Evolutionary conservation across 2,113 vertebrate genomes (phyloP), one percentile per base, ranked within the genome.

Genomic region (Ciconia maguari): DNA sequence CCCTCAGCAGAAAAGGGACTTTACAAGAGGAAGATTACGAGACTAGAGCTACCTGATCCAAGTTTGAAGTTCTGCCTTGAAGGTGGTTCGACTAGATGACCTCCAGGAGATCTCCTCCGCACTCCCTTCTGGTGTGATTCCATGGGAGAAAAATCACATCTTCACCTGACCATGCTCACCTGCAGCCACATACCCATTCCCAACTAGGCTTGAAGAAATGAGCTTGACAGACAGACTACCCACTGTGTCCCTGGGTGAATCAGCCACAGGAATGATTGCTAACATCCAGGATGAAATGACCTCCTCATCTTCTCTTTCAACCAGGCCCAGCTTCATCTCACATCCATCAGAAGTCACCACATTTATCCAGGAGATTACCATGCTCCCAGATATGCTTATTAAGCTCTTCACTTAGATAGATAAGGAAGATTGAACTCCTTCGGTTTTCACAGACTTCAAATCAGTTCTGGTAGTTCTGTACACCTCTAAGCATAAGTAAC

Each of bases 121-220:
- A 5, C 42, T 71, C 77, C 1, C 1, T 60, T 52, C 55, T 55
- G 25, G 6, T 55, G 48, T 24, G 15, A 84, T 49, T n/a, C n/a
- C 29, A 14, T 0, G 1, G 3, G 22, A 38, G 22, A 57, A 34
- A 36, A 52, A 7, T 27, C 49, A 21, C 12, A 0, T n/a, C 18
- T 85, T 52, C 8, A 22, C 25, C 46, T n/a, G 18, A 13, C 30
- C 1, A 0, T 19, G 13, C n/a, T 71, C 3, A 0, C 18, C 79
- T 72, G 19, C 5, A 89, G 13, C 27, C 65, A 49, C 15, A 9
- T 22, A 18, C 11, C 24, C 27, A 2, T 49, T 66, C 64, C 72
- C 72, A 89, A n/a, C 7, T 55, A 79, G 51, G 13, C 62, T 5
- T 6, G 49, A 30, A 57, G 66, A 62, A 64, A 34, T 2, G 26